Evolutionary conservation across 37 sponge, comb jelly and placozoan species (phyloP).

Genomic region (Amphimedon queenslandica): DNA sequence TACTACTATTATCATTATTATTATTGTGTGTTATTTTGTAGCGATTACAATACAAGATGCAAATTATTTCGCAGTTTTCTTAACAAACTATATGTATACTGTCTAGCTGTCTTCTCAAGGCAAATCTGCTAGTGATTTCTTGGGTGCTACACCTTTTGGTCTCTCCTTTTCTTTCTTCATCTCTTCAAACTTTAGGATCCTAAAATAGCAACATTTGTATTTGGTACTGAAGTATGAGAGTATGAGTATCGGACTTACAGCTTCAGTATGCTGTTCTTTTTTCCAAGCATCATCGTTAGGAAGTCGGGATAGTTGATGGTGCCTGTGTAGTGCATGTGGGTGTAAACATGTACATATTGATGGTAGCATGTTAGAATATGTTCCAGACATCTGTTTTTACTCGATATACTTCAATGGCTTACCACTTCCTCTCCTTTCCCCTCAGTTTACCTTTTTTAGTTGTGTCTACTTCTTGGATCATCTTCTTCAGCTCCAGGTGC

Average conservation of each 20-base stretch:
- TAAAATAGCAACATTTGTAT: slow-evolving; percentile 8
- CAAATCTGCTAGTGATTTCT: slow-evolving; percentile 56
- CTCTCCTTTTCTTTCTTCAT: slow-evolving; percentile 85
- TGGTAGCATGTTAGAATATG: not conserved
- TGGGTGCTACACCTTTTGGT: slow-evolving; percentile 83
- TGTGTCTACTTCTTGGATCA: slow-evolving; percentile 93
- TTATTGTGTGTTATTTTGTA: too few relatives aligned
- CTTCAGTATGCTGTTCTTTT: slow-evolving; percentile 79
- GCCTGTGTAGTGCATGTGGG: slow-evolving; percentile 61
- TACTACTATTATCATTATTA: too few relatives aligned
- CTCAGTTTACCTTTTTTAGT: slow-evolving; percentile 78
- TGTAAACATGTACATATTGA: not conserved
- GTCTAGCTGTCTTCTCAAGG: slow-evolving; percentile 40
- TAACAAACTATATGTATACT: not conserved
- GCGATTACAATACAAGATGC: too few relatives aligned
- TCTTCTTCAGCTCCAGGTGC: slow-evolving; percentile 92
- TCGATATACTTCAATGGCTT: slow-evolving; percentile 89
- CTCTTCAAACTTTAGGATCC: slow-evolving; percentile 95
- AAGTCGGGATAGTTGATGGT: slow-evolving; percentile 92
- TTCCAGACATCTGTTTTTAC: slow-evolving; percentile 62
- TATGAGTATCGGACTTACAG: slow-evolving; percentile 57
- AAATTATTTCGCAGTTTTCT: not conserved
- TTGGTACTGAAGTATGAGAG: too few relatives aligned
- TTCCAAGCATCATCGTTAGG: slow-evolving; percentile 91
- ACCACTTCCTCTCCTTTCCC: slow-evolving; percentile 87